Conservation (phyloP, 2,113 vertebrate species). For the Lepus americanus region DNA sequence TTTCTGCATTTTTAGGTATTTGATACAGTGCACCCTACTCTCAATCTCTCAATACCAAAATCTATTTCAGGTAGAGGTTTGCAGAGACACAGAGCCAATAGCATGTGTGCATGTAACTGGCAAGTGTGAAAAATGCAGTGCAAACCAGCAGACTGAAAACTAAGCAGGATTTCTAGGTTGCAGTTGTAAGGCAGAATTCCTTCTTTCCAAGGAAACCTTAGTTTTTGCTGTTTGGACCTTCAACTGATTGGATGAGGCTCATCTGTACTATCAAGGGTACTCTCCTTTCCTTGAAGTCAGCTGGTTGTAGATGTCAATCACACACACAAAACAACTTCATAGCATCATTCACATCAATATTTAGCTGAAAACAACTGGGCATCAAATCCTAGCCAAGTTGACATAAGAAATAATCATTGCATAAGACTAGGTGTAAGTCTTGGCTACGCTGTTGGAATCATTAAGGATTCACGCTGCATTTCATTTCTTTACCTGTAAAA, state of each 20-base stretch:
- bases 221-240: background rate
- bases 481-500: background rate
- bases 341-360: background rate
- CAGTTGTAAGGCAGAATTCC: background rate
- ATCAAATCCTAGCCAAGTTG: background rate
- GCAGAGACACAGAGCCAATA: background rate
- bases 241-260: too few relatives aligned
- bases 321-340: background rate
- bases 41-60: background rate
- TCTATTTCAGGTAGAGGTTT: background rate
- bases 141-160: background rate
- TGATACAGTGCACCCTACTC: background rate
- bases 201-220: background rate
- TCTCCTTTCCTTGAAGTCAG: background rate
- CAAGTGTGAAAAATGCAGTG: background rate
- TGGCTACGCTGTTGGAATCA: background rate
- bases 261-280: too few relatives aligned
- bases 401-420: background rate
- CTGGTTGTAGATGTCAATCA: background rate
- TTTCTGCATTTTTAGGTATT: background rate
- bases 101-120: background rate
- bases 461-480: fast-evolving
- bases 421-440: fast-evolving
- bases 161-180: background rate
- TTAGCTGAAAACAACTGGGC: background rate